A percentile compares a stretch with the other conserved stretches of the same genome.
phyloP scores from a whole-genome alignment of 2,888 invertebrate genomes.

The Trissolcus japonicus region DNA sequence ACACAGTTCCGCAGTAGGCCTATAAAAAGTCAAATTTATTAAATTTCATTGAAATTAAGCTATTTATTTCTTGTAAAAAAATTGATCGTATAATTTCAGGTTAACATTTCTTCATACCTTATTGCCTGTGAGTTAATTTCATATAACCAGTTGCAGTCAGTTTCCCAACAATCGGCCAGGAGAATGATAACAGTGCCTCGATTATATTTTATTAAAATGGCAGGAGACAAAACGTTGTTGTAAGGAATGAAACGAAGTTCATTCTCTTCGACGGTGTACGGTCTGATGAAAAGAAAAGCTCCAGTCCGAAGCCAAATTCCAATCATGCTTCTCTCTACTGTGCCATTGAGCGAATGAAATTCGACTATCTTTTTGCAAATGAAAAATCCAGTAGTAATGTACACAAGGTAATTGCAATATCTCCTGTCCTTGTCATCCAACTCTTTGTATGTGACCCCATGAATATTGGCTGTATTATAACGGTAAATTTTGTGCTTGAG shows the following conservation, averaged over 20 bases:
- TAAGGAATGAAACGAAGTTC: slow-evolving; percentile 5
- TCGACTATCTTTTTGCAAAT: slow-evolving; percentile 7
- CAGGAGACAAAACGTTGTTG: slow-evolving; percentile 5
- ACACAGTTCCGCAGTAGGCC: too few species aligned
- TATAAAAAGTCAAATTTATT: too few species aligned
- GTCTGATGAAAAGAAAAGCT: slow-evolving; percentile 6
- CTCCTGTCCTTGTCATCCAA: slow-evolving; percentile 6
- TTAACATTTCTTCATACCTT: too few species aligned
- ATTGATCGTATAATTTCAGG: too few species aligned
- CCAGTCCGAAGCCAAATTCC: slow-evolving; percentile 1
- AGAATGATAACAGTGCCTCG: not conserved
- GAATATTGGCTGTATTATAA: slow-evolving; percentile 8
- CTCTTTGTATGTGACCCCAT: slow-evolving; percentile 7
- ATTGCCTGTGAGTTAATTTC: too few species aligned
- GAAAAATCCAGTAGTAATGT: slow-evolving; percentile 8
- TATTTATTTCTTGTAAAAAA: too few species aligned
- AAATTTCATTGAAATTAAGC: too few species aligned
- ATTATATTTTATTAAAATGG: slow-evolving; percentile 7
- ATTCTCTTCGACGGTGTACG: not conserved
- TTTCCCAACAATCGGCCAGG: slow-evolving; percentile 14
- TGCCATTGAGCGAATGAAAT: not conserved
- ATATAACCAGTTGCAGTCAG: too few species aligned
- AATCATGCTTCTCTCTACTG: slow-evolving; percentile 1
- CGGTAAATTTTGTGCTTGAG: not conserved
- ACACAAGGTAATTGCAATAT: slow-evolving; percentile 6